A percentile compares a stretch with the other conserved stretches of the same genome.
Evolutionary conservation across 2,113 vertebrate genomes (phyloP).

Genomic region (Oryzias melastigma): DNA sequence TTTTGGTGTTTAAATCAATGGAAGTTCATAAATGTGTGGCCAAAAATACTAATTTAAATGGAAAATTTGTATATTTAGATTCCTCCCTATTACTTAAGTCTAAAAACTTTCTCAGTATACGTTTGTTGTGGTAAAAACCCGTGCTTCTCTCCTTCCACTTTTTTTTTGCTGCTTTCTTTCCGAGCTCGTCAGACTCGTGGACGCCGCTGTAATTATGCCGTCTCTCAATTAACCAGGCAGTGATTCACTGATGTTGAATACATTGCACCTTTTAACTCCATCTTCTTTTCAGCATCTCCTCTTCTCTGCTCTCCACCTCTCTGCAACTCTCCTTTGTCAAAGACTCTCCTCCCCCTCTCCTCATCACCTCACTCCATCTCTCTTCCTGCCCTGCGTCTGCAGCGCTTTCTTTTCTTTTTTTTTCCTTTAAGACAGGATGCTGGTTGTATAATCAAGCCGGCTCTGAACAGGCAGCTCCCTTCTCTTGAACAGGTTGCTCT

Average conservation of each 20-base stretch:
- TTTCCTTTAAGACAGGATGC: conserved; percentile 20
- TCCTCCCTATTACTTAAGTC: too few relatives aligned
- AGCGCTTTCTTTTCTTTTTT: conserved; percentile 12
- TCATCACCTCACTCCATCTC: conserved; percentile 17
- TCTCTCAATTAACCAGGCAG: conserved; percentile 36
- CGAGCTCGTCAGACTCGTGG: conserved; percentile 8
- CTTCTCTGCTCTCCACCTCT: conserved; percentile 9
- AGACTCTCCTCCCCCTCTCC: conserved; percentile 15
- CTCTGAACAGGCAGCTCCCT: conserved; percentile 34
- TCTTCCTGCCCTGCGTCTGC: conserved; percentile 26
- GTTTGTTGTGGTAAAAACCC: too few relatives aligned
- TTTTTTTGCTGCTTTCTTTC: conserved; percentile 2
- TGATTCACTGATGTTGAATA: conserved; percentile 36
- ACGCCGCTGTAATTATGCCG: conserved; percentile 26
- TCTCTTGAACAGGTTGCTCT: conserved; percentile 44
- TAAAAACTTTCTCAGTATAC: too few relatives aligned
- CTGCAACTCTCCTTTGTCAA: conserved; percentile 23
- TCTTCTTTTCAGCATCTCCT: conserved; percentile 15
- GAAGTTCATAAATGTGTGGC: too few relatives aligned
- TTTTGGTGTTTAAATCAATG: too few relatives aligned
- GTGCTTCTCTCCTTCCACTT: background rate
- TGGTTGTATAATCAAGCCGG: conserved; percentile 38
- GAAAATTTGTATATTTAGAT: too few relatives aligned
- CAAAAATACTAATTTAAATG: too few relatives aligned
- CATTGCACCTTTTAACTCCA: conserved; percentile 17